Conservation (phyloP, 2,888 invertebrate species). For the Hemistola chrysoprasaria region DNA sequence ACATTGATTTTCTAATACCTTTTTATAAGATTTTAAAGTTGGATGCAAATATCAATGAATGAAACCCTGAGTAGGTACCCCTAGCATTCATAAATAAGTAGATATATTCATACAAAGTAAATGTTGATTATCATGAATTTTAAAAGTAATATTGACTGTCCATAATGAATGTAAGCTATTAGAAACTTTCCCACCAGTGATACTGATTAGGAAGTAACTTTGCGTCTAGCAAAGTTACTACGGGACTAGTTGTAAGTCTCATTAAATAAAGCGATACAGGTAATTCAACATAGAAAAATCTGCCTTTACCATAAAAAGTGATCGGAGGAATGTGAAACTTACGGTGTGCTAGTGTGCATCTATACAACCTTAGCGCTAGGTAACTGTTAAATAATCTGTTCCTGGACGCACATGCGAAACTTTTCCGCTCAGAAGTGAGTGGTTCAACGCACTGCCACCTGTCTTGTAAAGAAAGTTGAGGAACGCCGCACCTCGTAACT, state of each 20-base stretch:
- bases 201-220: slow-evolving; percentile 17
- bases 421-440: slow-evolving; percentile 58
- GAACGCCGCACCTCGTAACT: slow-evolving; percentile 43
- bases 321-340: slow-evolving; percentile 25
- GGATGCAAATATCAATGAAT: too few relatives aligned
- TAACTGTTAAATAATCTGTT: slow-evolving; percentile 15
- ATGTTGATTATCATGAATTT: background rate
- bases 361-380: slow-evolving; percentile 11
- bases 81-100: too few relatives aligned
- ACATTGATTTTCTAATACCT: background rate
- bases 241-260: slow-evolving; percentile 9
- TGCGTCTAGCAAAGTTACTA: slow-evolving; percentile 13
- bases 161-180: slow-evolving; percentile 14
- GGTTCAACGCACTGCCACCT: slow-evolving; percentile 51
- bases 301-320: slow-evolving; percentile 21
- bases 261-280: slow-evolving; percentile 22
- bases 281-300: slow-evolving; percentile 26
- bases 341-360: slow-evolving; percentile 18
- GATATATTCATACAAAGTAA: too few relatives aligned
- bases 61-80: too few relatives aligned
- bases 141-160: slow-evolving; percentile 8
- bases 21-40: too few relatives aligned
- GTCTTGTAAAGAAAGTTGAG: slow-evolving; percentile 59
- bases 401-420: slow-evolving; percentile 37
- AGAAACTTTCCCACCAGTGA: slow-evolving; percentile 11